Base-by-base conservation (phyloP, 2,113 vertebrate species). In the Merops nubicus region DNA sequence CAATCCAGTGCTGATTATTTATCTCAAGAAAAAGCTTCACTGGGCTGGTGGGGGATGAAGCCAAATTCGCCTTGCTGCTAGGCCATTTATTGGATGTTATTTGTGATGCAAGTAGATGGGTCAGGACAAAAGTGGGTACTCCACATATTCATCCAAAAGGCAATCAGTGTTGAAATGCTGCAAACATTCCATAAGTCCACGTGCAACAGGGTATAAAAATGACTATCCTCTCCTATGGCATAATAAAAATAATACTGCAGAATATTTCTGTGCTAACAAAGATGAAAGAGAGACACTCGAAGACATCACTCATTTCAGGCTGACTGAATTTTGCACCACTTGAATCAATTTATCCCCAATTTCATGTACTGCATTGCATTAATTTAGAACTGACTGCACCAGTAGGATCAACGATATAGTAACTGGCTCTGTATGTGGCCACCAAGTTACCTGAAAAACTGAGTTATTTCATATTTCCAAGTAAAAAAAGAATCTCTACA, bases 401-500 rank as follows among this genome's bases (percentile, higher is more conserved):
- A 8, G 40, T 45, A 38, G 22, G 56, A 85, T 90, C 56, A 51
- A 28, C 6, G 4, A 51, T 25, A 50, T 4, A 64, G 23, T 4
- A 40, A 63, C 65, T 40, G 40, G 42, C 12, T 73, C 43, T 75
- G n/a, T 54, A 57, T 20, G 31, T 78, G 34, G 67, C 77, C 91
- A 72, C 54, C 7, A 6, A 76, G 25, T 47, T 91, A 83, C 59
- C 57, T 28, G 17, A 75, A 74, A 88, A 50, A 0, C 70, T 78
- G 62, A 94, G 78, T 84, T 54, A 77, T 60, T 91, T 82, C 33
- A 3, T 73, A 48, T 87, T 94, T 76, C 85, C 85, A 73, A 75
- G 54, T 74, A 92, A 95, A 91, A 95, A 91, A 65, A 45, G 22
- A 91, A 97, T 94, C 92, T 86, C 48, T 69, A 75, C 64, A 40